Conservation (phyloP, 2,888 invertebrate genomes). For the Dermolepida albohirtum region DNA sequence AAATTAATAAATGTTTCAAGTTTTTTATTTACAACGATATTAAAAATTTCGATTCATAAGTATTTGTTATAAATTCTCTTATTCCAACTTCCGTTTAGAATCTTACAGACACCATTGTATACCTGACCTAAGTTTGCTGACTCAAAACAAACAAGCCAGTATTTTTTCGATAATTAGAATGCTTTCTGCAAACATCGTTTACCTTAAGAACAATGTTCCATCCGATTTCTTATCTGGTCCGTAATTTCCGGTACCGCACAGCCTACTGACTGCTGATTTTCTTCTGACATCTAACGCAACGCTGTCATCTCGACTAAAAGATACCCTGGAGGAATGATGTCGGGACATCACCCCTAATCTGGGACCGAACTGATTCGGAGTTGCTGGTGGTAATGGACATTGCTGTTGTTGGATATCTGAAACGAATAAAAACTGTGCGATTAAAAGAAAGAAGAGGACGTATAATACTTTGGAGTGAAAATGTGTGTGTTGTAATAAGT, state of each 20-base stretch:
- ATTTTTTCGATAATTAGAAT: not conserved
- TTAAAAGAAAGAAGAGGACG: too few species aligned
- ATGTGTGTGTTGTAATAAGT: too few species aligned
- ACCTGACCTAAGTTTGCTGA: too few species aligned
- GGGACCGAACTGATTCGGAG: slow-evolving; percentile 36
- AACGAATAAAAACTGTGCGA: not conserved
- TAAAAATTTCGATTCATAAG: too few species aligned
- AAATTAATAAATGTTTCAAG: too few species aligned
- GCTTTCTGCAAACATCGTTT: slow-evolving; percentile 40
- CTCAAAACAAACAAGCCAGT: not conserved
- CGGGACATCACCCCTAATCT: slow-evolving; percentile 53
- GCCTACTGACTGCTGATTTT: slow-evolving; percentile 62
- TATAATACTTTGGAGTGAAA: too few species aligned
- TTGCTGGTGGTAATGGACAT: slow-evolving; percentile 18
- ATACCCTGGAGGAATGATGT: slow-evolving; percentile 58
- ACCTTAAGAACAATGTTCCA: slow-evolving; percentile 74
- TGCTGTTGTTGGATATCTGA: slow-evolving; percentile 43
- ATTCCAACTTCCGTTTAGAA: too few species aligned
- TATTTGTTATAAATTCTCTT: too few species aligned
- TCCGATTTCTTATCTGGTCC: slow-evolving; percentile 69
- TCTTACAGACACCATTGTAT: too few species aligned
- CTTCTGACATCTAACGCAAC: slow-evolving; percentile 59
- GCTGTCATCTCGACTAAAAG: slow-evolving; percentile 60
- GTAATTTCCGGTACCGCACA: slow-evolving; percentile 60
- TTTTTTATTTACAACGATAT: too few species aligned